A percentile compares a stretch with the other conserved stretches of the same genome.
Conservation (phyloP, 2,797 vertebrate genomes). For the Oryzias dopingdopingensis region DNA sequence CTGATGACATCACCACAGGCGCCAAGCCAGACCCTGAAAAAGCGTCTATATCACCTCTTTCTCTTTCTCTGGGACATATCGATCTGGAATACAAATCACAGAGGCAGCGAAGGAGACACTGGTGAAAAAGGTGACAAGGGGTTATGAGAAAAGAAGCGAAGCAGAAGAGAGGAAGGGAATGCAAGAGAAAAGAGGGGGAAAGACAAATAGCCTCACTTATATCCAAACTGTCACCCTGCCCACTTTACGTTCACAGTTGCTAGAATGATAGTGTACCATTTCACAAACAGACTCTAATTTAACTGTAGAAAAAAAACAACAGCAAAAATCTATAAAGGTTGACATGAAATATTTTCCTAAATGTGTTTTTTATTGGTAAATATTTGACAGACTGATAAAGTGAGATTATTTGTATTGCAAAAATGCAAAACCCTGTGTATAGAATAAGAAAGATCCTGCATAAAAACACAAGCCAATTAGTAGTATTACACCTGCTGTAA, state of each 20-base stretch:
- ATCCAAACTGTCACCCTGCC: conserved; percentile 27
- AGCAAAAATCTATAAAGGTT: too few species aligned
- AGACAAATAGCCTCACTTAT: conserved; percentile 30
- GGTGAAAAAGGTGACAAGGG: conserved; percentile 27
- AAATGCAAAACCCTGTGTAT: too few species aligned
- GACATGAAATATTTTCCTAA: too few species aligned
- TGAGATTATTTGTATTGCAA: too few species aligned
- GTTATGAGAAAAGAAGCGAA: conserved; percentile 7
- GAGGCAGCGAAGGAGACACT: conserved; percentile 23
- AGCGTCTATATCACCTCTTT: conserved; percentile 36
- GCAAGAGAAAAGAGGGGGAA: background rate
- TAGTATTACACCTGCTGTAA: too few species aligned
- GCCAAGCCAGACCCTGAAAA: conserved; percentile 51
- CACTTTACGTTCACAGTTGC: conserved; percentile 13
- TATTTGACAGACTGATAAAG: too few species aligned
- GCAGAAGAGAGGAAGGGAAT: conserved; percentile 1
- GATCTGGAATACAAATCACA: conserved; percentile 68
- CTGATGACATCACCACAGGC: conserved; percentile 71
- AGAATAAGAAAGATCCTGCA: too few species aligned
- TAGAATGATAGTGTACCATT: conserved; percentile 27
- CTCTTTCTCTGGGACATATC: conserved; percentile 47
- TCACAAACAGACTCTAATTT: conserved; percentile 1
- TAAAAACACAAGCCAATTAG: too few species aligned
- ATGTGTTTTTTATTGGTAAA: too few species aligned
- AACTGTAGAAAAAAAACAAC: conserved; percentile 23